Base-by-base conservation (phyloP, 2,888 invertebrate species). In the Tipula lateralis region DNA sequence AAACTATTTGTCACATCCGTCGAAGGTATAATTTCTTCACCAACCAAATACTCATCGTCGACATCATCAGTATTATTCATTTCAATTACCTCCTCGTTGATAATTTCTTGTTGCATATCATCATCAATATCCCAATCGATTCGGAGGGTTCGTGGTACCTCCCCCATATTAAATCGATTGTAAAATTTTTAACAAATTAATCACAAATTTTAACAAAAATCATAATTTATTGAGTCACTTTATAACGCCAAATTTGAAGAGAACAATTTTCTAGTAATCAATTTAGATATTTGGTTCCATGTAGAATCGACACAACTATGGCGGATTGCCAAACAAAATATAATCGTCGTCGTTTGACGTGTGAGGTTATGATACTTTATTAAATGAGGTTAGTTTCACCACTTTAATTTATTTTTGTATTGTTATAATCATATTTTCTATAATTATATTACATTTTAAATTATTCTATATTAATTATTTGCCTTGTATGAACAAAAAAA, bases 1-100 rank as follows among this genome's bases (percentile, higher is more conserved):
- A 90, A 84, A 85, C 86, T 87, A 29, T 86, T 86, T 13, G 87
- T 84, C n/a, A 87, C 86, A 39, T 85, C 44, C 4, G 85, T 85
- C 4, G 85, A 84, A 5, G 86, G 85, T 13, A 87, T 86, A 24
- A 86, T 86, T 30, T 86, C 85, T 36, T 86, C 86, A 29, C 86
- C 86, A 6, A 87, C 86, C 36, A 83, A 85, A 84, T 83, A 83
- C 19, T 83, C 83, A 19, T 83, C 83, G 19, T 36, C 83, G 7
- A n/a, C 83, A 83, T 83, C 83, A 2, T 83, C 83, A 5, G 36
- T 19, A 83, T 83, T 83, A 30, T 30, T 83, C 34, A 30, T 36
- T n/a, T 83, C 83, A 19, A 83, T 19, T 2, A 34, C 83, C 16
- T 83, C 83, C 12, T 30, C 83, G 12, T n/a, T 83, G 1, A 83